A percentile compares a stretch with the other conserved stretches of the same genome.
These are phyloP conservation scores for Tetraneura akinire DNA, from an alignment of 1,140 invertebrate genomes.

Conservation along the genomic window DNA sequence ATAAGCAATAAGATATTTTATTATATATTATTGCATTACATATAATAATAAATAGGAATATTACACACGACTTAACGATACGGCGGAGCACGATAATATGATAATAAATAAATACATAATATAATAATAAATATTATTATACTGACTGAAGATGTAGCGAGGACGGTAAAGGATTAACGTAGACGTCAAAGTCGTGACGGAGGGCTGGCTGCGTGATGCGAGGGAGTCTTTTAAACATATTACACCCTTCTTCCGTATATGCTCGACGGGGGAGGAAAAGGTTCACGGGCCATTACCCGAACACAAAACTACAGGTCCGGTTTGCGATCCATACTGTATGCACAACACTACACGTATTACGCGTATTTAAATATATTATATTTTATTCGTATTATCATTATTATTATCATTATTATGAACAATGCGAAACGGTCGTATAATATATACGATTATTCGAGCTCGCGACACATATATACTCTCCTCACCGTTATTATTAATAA, in stretches of 20 bases:
- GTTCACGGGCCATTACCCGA: conserved; percentile 47
- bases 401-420: conserved; percentile 21
- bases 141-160: too few relatives aligned
- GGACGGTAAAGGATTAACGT: not conserved
- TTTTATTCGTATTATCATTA: too few relatives aligned
- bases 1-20: too few relatives aligned
- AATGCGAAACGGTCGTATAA: not conserved
- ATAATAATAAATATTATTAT: too few relatives aligned
- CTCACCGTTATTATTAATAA: too few relatives aligned
- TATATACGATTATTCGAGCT: not conserved
- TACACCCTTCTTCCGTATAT: too few relatives aligned
- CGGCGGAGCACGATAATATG: too few relatives aligned
- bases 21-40: too few relatives aligned
- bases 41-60: too few relatives aligned
- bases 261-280: conserved; percentile 2
- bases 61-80: too few relatives aligned
- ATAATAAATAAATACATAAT: too few relatives aligned
- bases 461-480: not conserved
- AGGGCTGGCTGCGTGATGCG: not conserved
- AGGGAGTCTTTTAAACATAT: conserved; percentile 39
- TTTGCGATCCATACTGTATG: conserved; percentile 35
- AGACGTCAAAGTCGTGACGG: not conserved
- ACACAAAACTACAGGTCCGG: conserved; percentile 50
- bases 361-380: not conserved
- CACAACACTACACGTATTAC: not conserved